Conservation (phyloP, 2,888 invertebrate genomes). For the Ectemnius lituratus region DNA sequence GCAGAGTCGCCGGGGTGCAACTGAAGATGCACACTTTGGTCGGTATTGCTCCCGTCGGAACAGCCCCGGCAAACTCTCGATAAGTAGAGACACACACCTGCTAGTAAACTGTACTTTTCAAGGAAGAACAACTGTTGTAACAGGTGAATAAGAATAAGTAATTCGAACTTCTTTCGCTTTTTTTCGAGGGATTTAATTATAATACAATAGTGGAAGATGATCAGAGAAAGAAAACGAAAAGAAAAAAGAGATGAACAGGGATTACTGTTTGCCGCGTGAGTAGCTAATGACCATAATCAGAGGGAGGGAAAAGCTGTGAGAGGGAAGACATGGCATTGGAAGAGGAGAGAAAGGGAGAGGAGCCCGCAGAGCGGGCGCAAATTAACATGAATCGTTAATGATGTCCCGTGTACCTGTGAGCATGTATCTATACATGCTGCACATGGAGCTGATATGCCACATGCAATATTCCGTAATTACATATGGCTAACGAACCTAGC, state of each 20-base stretch:
- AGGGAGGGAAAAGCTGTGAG: not conserved
- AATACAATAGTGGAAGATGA: too few species aligned
- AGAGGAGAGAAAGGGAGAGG: not conserved
- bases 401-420: not conserved
- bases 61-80: constrained; percentile 17
- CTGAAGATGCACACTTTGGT: not conserved
- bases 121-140: too few species aligned
- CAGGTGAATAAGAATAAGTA: too few species aligned
- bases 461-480: not conserved
- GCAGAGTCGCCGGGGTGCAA: constrained; percentile 19
- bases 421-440: not conserved
- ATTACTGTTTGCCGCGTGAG: too few species aligned
- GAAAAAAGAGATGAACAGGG: too few species aligned
- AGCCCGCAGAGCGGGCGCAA: not conserved
- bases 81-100: constrained; percentile 2
- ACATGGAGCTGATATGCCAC: not conserved
- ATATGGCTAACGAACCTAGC: not conserved
- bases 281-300: too few species aligned
- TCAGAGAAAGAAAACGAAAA: too few species aligned
- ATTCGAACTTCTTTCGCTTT: too few species aligned
- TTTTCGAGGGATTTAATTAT: too few species aligned
- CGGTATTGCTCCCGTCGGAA: too few species aligned
- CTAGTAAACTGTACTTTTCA: too few species aligned
- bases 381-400: constrained; percentile 6
- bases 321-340: too few species aligned